Evolutionary conservation across 2,888 invertebrate species (phyloP), one percentile per base, ranked within the genome.

Genomic region (Limenitis camilla): DNA sequence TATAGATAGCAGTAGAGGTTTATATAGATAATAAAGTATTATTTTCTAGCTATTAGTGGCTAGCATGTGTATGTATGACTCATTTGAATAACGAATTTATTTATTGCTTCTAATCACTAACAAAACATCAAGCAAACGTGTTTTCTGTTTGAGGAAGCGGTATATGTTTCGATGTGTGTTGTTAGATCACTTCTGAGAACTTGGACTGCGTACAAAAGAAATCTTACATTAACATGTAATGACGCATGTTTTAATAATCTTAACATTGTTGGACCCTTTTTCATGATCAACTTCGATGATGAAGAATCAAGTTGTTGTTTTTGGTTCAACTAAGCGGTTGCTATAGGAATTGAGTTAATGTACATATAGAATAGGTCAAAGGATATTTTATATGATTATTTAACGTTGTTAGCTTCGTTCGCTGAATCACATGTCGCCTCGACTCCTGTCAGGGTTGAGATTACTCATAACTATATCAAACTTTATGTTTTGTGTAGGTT

Each of bases 401-500:
- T 54, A 48, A 55, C 54, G 39, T 49, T 55, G 50, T 55, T 49
- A 59, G 55, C 53, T 52, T 51, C 52, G 39, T 42, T 47, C 48
- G 55, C 56, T 61, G 59, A 59, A 52, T 63, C 59, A 61, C 49
- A 62, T 64, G 63, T 64, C 67, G 58, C 49, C 46, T 57, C 65
- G 61, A 31, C 59, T 65, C 63, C n/a, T n/a, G 61, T 57, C 63
- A 62, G 57, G 61, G 58, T 63, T 62, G 62, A 62, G 56, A 63
- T 71, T 71, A 72, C 64, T 72, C 71, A 69, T 63, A 68, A 66
- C 59, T 62, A 63, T 53, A 53, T 58, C 49, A n/a, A n/a, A n/a
- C n/a, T n/a, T n/a, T n/a, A n/a, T n/a, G n/a, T n/a, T n/a, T n/a
- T n/a, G n/a, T n/a, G n/a, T n/a, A n/a, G n/a, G n/a, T n/a, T n/a